phyloP scores from a whole-genome alignment of 2,888 invertebrate genomes.

The Listrodromus nycthemerus region DNA sequence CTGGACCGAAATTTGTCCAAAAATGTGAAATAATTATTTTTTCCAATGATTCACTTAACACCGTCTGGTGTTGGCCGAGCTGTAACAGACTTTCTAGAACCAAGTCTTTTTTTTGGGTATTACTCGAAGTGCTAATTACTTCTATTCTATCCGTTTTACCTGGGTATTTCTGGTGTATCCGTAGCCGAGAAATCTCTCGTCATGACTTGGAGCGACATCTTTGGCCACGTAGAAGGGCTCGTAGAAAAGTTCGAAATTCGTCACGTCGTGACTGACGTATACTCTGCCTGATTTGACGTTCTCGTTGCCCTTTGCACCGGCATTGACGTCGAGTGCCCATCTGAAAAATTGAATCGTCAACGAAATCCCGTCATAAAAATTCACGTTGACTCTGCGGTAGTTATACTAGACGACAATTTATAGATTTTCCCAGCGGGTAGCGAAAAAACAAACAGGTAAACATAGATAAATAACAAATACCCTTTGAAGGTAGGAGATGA shows the following conservation, averaged over 20 bases:
- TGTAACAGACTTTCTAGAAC: no score
- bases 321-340: slow-evolving; percentile 80
- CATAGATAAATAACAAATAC: background rate
- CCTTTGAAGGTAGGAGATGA: background rate
- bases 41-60: no score
- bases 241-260: slow-evolving; percentile 91
- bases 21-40: no score
- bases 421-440: background rate
- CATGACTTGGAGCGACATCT: slow-evolving; percentile 93
- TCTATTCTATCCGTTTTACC: slow-evolving; percentile 85
- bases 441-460: background rate
- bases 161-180: slow-evolving; percentile 97
- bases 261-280: slow-evolving; percentile 93
- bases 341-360: slow-evolving; percentile 70
- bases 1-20: no score
- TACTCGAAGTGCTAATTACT: background rate
- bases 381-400: background rate
- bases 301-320: slow-evolving; percentile 85
- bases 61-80: no score
- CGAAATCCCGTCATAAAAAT: background rate
- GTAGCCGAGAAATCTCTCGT: slow-evolving; percentile 95
- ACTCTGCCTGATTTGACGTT: slow-evolving; percentile 87
- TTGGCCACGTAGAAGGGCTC: slow-evolving; percentile 96
- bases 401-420: no score
- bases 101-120: background rate